Evolutionary conservation across 2,113 vertebrate genomes (phyloP).

Genomic region (Alaudala cheleensis): DNA sequence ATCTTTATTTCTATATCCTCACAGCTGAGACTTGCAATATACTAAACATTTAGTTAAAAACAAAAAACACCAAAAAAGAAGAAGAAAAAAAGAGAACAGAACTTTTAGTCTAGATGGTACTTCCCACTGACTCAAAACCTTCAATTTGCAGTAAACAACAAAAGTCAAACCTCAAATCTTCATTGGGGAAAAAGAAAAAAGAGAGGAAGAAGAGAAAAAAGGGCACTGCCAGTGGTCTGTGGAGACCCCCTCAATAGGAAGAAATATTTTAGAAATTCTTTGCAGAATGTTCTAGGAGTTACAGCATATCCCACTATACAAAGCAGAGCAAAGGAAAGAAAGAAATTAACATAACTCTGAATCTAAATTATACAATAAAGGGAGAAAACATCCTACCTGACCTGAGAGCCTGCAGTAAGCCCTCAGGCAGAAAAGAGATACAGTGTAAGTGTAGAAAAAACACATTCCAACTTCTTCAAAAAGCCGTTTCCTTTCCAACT

Average conservation of each 20-base stretch:
- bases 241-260: neutral
- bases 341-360: slow-evolving; percentile 14
- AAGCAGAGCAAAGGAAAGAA: neutral
- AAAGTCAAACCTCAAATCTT: neutral
- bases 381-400: slow-evolving; percentile 1
- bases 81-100: neutral
- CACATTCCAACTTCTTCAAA: neutral
- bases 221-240: neutral
- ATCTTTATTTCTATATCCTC: neutral
- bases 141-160: neutral
- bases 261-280: neutral
- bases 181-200: neutral
- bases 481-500: neutral
- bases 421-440: slow-evolving; percentile 14
- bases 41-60: neutral
- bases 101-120: neutral
- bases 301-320: neutral
- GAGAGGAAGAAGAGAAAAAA: neutral
- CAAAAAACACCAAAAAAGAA: neutral
- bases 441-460: neutral
- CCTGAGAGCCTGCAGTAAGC: slow-evolving; percentile 1
- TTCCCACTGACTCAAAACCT: neutral
- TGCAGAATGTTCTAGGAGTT: neutral
- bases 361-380: slow-evolving; percentile 14
- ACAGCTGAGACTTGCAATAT: neutral